phyloP scores from a whole-genome alignment of 2,888 invertebrate genomes.

The Emmelina monodactyla region DNA sequence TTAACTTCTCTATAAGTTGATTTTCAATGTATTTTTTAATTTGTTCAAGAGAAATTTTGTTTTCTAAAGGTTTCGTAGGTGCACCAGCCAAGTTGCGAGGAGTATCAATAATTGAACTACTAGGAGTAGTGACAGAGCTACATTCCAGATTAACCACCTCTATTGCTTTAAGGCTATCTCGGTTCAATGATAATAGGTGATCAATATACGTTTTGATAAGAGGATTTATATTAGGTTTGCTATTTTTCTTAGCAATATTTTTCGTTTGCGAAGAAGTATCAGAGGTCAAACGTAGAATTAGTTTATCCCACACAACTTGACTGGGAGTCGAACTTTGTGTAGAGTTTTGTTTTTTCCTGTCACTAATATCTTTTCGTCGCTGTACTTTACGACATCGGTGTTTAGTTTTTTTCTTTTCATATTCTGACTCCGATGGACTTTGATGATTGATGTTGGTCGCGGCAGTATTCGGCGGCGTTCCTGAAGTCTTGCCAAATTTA shows the following conservation, averaged over 20 bases:
- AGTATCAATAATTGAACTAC: conserved; percentile 49
- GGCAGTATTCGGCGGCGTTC: no score
- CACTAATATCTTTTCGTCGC: conserved; percentile 9
- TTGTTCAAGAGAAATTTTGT: conserved; percentile 44
- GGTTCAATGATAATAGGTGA: conserved; percentile 41
- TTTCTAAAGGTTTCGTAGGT: conserved; percentile 21
- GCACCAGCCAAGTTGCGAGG: conserved; percentile 29
- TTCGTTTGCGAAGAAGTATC: no score
- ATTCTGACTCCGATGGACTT: no score
- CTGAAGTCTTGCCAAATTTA: no score
- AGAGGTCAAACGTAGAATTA: no score
- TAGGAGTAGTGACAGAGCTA: conserved; percentile 51
- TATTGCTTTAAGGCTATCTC: conserved; percentile 41
- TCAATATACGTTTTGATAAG: conserved; percentile 44
- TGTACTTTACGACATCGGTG: conserved; percentile 22
- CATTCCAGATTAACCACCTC: conserved; percentile 51
- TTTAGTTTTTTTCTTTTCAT: no score
- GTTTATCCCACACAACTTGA: no score
- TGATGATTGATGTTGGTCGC: no score
- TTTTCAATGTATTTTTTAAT: conserved; percentile 30
- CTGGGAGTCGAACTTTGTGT: no score
- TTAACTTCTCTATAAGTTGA: conserved; percentile 26
- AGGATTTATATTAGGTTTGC: conserved; percentile 29
- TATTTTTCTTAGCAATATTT: conserved; percentile 13
- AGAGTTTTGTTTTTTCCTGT: no score